Evolutionary conservation across 2,797 vertebrate species (phyloP).

Genomic region (Propithecus perrieri): DNA sequence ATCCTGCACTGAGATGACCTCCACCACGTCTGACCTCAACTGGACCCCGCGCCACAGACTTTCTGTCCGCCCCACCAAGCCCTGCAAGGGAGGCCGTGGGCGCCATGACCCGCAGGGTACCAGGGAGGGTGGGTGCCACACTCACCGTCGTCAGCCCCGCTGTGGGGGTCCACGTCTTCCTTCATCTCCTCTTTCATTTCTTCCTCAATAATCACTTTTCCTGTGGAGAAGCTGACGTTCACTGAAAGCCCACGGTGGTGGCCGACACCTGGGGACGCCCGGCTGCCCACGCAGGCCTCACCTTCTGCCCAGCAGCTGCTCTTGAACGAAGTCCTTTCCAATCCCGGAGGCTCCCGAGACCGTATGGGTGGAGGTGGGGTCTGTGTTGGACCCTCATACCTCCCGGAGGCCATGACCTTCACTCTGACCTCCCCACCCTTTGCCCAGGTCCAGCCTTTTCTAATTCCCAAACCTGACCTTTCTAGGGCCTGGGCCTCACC

Average conservation of each 20-base stretch:
- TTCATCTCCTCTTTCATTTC: constrained; percentile 94
- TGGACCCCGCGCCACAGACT: no score
- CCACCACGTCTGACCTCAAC: background rate
- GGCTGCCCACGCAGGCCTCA: constrained; percentile 35
- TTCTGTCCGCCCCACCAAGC: background rate
- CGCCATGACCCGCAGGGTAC: background rate
- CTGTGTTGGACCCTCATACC: background rate
- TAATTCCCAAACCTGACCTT: background rate
- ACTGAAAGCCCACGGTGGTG: background rate
- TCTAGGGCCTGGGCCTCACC: constrained; percentile 84
- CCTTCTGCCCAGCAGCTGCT: background rate
- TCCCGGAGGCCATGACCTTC: background rate
- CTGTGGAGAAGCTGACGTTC: constrained; percentile 79
- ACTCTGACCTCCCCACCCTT: background rate
- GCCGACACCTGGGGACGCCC: background rate
- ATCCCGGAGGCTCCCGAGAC: background rate
- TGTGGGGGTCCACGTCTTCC: constrained; percentile 93
- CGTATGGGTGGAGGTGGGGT: background rate
- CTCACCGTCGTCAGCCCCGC: constrained; percentile 93
- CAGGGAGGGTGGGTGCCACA: background rate
- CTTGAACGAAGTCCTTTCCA: background rate
- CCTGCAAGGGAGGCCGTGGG: background rate
- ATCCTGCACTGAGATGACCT: background rate
- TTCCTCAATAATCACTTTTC: constrained; percentile 93
- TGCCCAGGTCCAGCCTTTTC: background rate